Evolutionary conservation across 2,888 invertebrate species (phyloP).

Genomic region (Caenorhabditis angaria): DNA sequence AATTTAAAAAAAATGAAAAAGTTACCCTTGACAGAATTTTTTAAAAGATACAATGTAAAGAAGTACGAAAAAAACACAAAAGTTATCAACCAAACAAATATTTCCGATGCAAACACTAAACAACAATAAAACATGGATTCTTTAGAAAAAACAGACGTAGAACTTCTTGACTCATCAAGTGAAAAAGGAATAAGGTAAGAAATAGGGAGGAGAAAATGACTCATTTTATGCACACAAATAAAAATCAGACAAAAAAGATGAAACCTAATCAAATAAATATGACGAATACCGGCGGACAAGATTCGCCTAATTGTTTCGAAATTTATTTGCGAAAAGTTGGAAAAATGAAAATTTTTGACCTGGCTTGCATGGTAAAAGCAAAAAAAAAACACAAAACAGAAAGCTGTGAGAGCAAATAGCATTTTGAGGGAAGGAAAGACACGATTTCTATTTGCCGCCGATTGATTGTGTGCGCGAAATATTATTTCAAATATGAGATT

Average conservation of each 20-base stretch:
- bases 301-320: too few relatives aligned
- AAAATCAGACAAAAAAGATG: slow-evolving; percentile 8
- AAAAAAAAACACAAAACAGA: background rate
- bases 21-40: too few relatives aligned
- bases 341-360: background rate
- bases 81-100: too few relatives aligned
- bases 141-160: background rate
- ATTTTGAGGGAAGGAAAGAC: background rate
- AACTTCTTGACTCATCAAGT: background rate
- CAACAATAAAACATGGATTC: background rate
- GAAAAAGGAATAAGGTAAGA: too few relatives aligned
- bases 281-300: slow-evolving; percentile 11
- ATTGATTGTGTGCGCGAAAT: too few relatives aligned
- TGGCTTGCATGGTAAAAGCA: background rate
- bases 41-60: too few relatives aligned
- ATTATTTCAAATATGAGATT: too few relatives aligned
- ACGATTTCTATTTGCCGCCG: background rate
- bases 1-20: too few relatives aligned
- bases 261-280: slow-evolving; percentile 8
- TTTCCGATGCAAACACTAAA: background rate
- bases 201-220: background rate
- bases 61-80: too few relatives aligned
- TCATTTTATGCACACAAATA: slow-evolving; percentile 1
- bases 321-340: background rate
- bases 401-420: background rate